Conservation (phyloP, 2,113 vertebrate genomes). For the Urocynchramus pylzowi region DNA sequence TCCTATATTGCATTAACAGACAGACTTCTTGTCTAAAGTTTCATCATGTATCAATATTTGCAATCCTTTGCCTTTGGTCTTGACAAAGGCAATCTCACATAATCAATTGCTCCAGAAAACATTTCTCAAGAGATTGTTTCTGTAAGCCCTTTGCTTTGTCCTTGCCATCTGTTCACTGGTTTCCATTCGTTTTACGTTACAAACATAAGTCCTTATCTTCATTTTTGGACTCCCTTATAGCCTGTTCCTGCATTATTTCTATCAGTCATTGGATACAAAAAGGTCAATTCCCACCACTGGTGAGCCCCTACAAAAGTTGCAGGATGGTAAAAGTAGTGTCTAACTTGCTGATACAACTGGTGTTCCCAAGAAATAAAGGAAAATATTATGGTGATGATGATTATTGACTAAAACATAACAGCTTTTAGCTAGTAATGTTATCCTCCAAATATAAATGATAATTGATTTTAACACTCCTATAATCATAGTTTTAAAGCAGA, state of each 20-base stretch:
- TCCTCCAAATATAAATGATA: not conserved
- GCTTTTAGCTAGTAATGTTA: not conserved
- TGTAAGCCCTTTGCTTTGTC: not conserved
- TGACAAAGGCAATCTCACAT: not conserved
- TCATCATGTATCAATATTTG: not conserved
- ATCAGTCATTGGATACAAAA: not conserved
- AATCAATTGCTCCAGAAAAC: constrained; percentile 3
- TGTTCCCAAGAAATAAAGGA: not conserved
- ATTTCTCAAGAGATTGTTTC: not conserved
- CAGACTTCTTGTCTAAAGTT: not conserved
- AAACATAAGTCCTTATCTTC: not conserved
- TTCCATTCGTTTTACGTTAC: not conserved
- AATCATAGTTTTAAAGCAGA: not conserved
- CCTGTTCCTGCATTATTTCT: not conserved
- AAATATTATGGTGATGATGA: not conserved
- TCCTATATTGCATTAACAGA: not conserved
- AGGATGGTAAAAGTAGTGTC: not conserved
- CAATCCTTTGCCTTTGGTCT: not conserved
- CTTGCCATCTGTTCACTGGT: not conserved
- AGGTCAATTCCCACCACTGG: not conserved
- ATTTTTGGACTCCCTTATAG: not conserved
- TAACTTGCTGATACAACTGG: not conserved
- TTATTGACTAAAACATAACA: not conserved
- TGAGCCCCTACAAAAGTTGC: not conserved
- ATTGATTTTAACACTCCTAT: not conserved